These are phyloP conservation scores for Vicugna pacos DNA, from an alignment of 2,113 vertebrate species.

Conservation along the genomic window DNA sequence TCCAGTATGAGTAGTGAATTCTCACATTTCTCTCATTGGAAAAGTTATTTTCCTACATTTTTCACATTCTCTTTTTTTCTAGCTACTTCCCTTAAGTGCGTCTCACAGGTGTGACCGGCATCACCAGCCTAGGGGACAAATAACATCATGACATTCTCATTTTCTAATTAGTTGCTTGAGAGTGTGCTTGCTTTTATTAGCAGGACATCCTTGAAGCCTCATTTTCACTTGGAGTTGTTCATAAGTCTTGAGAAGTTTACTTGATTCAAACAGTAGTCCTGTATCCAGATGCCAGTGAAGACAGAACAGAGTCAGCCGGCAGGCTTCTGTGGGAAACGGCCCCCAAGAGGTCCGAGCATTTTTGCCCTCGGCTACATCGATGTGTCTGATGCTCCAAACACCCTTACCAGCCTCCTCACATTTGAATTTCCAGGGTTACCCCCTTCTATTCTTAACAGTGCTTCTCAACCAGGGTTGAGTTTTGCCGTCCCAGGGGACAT, in stretches of 20 bases:
- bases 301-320: not conserved
- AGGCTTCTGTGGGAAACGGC: no score
- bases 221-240: not conserved
- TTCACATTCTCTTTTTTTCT: not conserved
- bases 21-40: not conserved
- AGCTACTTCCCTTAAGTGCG: not conserved
- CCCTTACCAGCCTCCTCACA: not conserved
- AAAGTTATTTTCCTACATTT: not conserved
- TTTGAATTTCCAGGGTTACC: not conserved
- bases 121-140: not conserved
- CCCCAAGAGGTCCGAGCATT: not conserved
- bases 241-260: not conserved
- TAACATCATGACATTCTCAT: not conserved
- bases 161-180: not conserved
- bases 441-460: not conserved
- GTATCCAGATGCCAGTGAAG: not conserved
- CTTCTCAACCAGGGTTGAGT: not conserved
- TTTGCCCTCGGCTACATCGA: not conserved
- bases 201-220: not conserved
- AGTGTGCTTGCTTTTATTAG: not conserved
- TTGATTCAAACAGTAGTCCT: not conserved
- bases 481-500: not conserved
- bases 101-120: not conserved
- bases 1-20: not conserved
- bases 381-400: not conserved